A percentile compares a stretch with the other conserved stretches of the same genome.
phyloP scores from a whole-genome alignment of 1,140 invertebrate genomes.

The Ceratosolen solmsi region DNA sequence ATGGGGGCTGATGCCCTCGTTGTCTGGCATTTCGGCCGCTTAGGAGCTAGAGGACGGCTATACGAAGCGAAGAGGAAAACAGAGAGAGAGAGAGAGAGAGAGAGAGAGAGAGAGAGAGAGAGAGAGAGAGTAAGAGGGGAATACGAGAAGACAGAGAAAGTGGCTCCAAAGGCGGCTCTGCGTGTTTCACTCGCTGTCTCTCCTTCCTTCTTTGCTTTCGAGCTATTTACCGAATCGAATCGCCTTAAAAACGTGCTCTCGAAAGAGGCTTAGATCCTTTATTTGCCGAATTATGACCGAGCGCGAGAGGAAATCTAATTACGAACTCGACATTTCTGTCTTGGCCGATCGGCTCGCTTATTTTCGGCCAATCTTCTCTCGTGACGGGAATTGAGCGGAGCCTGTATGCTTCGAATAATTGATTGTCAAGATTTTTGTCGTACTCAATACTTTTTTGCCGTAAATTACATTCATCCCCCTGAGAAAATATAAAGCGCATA shows the following conservation, averaged over 20 bases:
- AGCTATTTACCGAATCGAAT: conserved; percentile 49
- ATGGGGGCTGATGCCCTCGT: conserved; percentile 70
- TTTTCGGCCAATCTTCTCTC: not conserved
- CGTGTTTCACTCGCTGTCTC: conserved; percentile 30
- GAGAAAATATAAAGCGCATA: too few relatives aligned
- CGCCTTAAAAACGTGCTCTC: not conserved
- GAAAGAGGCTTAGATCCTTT: not conserved
- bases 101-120: conserved; percentile 1
- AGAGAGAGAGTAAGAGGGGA: not conserved
- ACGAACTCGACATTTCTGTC: conserved; percentile 12
- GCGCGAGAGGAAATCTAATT: conserved; percentile 28
- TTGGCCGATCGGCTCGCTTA: not conserved
- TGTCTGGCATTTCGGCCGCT: conserved; percentile 60
- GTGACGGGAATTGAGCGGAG: not conserved
- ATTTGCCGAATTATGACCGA: conserved; percentile 27
- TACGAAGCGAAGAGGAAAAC: not conserved
- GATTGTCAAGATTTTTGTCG: not conserved
- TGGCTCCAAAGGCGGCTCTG: conserved; percentile 42
- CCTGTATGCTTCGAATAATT: not conserved
- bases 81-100: not conserved
- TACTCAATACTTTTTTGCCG: too few relatives aligned
- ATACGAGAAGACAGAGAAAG: conserved; percentile 56
- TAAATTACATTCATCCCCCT: too few relatives aligned
- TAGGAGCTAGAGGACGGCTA: conserved; percentile 34
- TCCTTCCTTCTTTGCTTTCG: conserved; percentile 48